A percentile compares a stretch with the other conserved stretches of the same genome.
Conservation (phyloP, 2,888 invertebrate genomes). For the Pseudanteris insignis region DNA sequence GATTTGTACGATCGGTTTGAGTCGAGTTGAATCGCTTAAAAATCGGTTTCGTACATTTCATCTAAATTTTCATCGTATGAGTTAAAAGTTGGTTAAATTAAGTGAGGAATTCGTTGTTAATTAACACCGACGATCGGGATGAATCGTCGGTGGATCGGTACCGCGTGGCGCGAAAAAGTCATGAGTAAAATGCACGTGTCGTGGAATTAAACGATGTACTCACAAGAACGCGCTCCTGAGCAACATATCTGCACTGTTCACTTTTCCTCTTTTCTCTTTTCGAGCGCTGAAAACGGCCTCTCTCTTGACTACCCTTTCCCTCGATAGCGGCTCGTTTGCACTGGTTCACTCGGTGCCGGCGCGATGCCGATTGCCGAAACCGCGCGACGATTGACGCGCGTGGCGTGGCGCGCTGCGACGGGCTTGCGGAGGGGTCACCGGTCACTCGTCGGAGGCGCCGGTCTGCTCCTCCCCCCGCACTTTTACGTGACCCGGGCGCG, state of each 20-base stretch:
- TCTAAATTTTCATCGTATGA: neutral
- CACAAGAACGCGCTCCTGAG: slow-evolving; percentile 58
- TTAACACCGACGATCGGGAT: too few species aligned
- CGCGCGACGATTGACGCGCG: neutral
- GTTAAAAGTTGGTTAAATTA: too few species aligned
- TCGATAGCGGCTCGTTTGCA: too few species aligned
- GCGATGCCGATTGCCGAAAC: slow-evolving; percentile 27
- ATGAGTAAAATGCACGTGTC: too few species aligned
- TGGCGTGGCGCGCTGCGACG: too few species aligned
- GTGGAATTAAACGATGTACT: slow-evolving; percentile 50
- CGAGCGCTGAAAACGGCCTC: slow-evolving; percentile 29
- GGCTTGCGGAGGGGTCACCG: slow-evolving; percentile 22
- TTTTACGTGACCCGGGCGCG: neutral
- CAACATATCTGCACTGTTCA: slow-evolving; percentile 60
- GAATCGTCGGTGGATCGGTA: too few species aligned
- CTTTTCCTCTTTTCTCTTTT: slow-evolving; percentile 47
- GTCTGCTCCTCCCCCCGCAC: slow-evolving; percentile 33
- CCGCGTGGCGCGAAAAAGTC: too few species aligned
- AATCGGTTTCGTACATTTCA: neutral
- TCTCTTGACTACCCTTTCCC: slow-evolving; percentile 33
- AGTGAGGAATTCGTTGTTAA: too few species aligned
- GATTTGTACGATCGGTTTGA: slow-evolving; percentile 1
- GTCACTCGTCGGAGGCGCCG: slow-evolving; percentile 31
- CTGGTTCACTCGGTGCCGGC: too few species aligned
- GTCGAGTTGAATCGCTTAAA: too few species aligned